Percentiles rank a stretch among this genome's conserved stretches.
Evolutionary conservation across 2,888 invertebrate species (phyloP).

Genomic region (Rhingia campestris): DNA sequence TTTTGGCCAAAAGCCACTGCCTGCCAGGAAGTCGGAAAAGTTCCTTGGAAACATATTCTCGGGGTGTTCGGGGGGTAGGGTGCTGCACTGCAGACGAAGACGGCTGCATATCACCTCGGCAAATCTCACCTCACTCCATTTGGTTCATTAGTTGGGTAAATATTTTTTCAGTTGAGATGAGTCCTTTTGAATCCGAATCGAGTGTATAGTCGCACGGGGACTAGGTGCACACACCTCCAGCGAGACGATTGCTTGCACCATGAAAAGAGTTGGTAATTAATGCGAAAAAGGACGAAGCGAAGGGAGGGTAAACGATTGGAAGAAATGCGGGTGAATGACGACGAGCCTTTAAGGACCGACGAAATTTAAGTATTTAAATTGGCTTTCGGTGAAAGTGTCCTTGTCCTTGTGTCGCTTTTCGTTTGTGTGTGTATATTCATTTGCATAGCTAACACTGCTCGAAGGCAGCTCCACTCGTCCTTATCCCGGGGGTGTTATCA

Average conservation of each 20-base stretch:
- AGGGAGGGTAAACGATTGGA: constrained; percentile 45
- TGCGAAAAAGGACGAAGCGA: constrained; percentile 29
- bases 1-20: constrained; percentile 68
- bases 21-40: constrained; percentile 43
- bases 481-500: constrained; percentile 44
- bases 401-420: constrained; percentile 15
- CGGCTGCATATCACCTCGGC: constrained; percentile 52
- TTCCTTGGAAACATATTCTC: constrained; percentile 52
- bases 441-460: constrained; percentile 45
- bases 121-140: constrained; percentile 38
- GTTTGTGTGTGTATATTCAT: constrained; percentile 20
- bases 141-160: constrained; percentile 73
- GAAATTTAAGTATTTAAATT: constrained; percentile 61
- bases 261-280: constrained; percentile 70
- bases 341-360: constrained; percentile 29
- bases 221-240: constrained; percentile 38
- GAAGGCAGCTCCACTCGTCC: constrained; percentile 35
- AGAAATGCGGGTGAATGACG: constrained; percentile 1
- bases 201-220: constrained; percentile 25
- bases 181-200: constrained; percentile 52
- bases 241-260: constrained; percentile 27
- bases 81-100: constrained; percentile 23
- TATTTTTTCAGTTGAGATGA: constrained; percentile 66
- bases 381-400: constrained; percentile 56
- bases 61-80: not conserved